Conservation (phyloP, 2,797 vertebrate genomes). For the Gadopsis bispinosus region DNA sequence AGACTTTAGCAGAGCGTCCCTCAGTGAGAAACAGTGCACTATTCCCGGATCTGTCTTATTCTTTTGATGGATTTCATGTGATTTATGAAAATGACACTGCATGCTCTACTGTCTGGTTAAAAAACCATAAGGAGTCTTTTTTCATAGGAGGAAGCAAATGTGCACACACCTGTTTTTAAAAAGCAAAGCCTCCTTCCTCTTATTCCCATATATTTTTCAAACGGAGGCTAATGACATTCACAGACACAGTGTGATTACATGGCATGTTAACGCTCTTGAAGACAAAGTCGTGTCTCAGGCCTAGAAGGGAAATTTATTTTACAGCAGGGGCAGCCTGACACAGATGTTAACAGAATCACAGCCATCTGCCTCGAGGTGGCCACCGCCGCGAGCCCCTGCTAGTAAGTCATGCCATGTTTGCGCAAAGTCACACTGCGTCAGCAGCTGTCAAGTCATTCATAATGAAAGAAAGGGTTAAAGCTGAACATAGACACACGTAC, state of each 20-base stretch:
- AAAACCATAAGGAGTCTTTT: conserved; percentile 9
- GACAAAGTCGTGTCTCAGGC: conserved; percentile 64
- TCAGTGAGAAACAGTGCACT: conserved; percentile 29
- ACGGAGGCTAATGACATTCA: conserved; percentile 67
- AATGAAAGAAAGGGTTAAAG: conserved; percentile 50
- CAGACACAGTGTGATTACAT: conserved; percentile 71
- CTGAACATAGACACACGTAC: neutral
- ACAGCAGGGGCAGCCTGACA: conserved; percentile 69
- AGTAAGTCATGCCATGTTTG: conserved; percentile 30
- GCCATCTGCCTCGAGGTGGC: conserved; percentile 73
- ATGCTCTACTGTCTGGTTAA: conserved; percentile 12
- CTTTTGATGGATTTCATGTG: conserved; percentile 42
- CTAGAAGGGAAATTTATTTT: conserved; percentile 71
- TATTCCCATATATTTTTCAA: conserved; percentile 53
- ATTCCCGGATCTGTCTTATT: conserved; percentile 14
- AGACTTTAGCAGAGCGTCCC: conserved; percentile 16
- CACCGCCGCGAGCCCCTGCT: conserved; percentile 30
- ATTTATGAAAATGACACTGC: conserved; percentile 12
- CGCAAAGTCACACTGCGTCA: conserved; percentile 49
- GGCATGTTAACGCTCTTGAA: conserved; percentile 74
- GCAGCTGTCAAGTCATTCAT: conserved; percentile 46
- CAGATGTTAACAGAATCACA: conserved; percentile 79
- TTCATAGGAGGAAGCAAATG: conserved; percentile 25
- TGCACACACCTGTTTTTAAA: conserved; percentile 66
- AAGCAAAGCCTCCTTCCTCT: conserved; percentile 37